Base-by-base conservation (phyloP, 1,140 invertebrate genomes). In the Eurosta solidaginis region DNA sequence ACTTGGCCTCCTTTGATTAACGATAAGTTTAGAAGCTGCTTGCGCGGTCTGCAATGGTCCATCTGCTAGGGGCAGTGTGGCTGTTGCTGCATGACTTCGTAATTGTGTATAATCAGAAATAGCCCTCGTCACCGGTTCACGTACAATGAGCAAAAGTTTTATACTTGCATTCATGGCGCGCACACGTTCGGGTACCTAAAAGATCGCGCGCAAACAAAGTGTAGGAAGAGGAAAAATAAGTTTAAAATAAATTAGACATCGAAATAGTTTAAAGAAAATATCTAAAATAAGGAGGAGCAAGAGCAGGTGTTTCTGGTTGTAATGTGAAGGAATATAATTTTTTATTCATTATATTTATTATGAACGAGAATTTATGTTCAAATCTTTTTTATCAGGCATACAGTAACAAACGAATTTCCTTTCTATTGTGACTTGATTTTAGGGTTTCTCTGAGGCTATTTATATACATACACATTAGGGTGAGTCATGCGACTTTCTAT, bases 101-200 rank as follows among this genome's bases (percentile, higher is more conserved):
- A 95, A 87, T 84, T 99, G 97, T 0, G 96, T 95, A 88, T 98
- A 98, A 89, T 99, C 97, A 2, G 97, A 99, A 83, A 99, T 97
- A 68, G 97, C 96, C 77, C 98, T 89, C 27, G 94, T 95, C 54
- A 99, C 97, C 0, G 98, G 98, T 87, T 99, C 97, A 0, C 97
- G 91, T 0, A 99, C 96, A 80, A 99, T 98, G 76, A 99, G 89
- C 50, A 99, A 90, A 36, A 99, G 89, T 84, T 97, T 96, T 45
- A 97, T 93, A 83, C 94, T 94, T 3, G 94, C 92, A 87, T 98
- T 98, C 96, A 99, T 98, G 25, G 95, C 93, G 80, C 93, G 91
- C 27, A 99, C 96, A 78, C 97, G 90, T 87, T 96, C 93, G 17
- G 94, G 94, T 47, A 95, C 94, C 94, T 94, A 81, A 84, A 87